Evolutionary conservation across 2,113 vertebrate species (phyloP).

Genomic region (Bombycilla garrulus): DNA sequence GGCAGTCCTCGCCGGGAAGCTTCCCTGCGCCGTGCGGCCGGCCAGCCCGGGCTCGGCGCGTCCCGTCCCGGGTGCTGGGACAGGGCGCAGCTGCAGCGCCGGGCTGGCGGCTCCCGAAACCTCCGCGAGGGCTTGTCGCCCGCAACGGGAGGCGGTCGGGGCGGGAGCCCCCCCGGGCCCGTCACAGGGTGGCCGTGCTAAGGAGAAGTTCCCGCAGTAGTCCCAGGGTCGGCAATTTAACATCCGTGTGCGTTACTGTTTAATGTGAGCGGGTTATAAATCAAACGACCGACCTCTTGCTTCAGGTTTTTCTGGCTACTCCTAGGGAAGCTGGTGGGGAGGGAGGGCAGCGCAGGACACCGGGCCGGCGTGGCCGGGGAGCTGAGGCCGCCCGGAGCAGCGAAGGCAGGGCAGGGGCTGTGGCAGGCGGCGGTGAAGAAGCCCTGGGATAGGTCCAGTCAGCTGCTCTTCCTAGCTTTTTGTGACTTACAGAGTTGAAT

Average conservation of each 20-base stretch:
- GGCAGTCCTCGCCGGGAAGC: not conserved
- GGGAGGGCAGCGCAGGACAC: not conserved
- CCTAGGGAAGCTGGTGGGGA: accelerated
- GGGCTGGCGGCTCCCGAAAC: not conserved
- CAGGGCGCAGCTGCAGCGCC: not conserved
- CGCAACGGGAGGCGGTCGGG: not conserved
- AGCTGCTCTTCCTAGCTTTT: not conserved
- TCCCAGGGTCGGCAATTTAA: not conserved
- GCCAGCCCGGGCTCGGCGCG: not conserved
- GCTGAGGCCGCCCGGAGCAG: not conserved
- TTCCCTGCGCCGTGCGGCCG: not conserved
- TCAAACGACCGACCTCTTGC: not conserved
- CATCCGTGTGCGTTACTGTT: not conserved
- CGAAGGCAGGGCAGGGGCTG: not conserved
- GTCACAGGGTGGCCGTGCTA: not conserved
- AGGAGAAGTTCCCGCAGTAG: not conserved
- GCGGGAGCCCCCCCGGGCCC: not conserved
- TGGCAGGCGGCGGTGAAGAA: not conserved
- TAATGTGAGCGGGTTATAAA: not conserved
- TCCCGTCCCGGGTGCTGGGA: not conserved
- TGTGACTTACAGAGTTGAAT: accelerated
- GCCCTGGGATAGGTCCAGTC: not conserved
- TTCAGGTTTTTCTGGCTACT: not conserved
- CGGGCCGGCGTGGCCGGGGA: not conserved
- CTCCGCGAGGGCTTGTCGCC: not conserved